Evolutionary conservation across 2,113 vertebrate species (phyloP).

Genomic region (Actenoides lindsayi): DNA sequence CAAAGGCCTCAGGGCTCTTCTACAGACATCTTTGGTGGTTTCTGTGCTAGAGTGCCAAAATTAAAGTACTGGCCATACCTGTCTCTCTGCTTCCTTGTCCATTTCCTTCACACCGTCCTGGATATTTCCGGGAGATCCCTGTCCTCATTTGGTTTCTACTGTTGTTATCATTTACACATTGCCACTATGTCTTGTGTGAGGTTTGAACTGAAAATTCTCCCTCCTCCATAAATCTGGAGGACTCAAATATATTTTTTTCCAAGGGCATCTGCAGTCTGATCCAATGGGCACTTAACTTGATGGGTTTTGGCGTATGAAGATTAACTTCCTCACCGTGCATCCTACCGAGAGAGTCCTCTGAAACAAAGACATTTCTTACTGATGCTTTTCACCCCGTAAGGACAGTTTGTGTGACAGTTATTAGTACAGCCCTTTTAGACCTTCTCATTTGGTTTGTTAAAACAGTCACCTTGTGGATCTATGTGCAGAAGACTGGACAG

Average conservation of each 20-base stretch:
- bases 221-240: not conserved
- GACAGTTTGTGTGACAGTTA: not conserved
- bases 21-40: not conserved
- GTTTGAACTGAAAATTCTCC: not conserved
- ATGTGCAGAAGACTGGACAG: not conserved
- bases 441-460: not conserved
- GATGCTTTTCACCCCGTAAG: not conserved
- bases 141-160: not conserved
- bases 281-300: not conserved
- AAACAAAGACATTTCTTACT: not conserved
- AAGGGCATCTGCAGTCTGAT: not conserved
- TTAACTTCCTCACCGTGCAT: not conserved
- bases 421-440: not conserved
- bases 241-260: not conserved
- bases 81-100: not conserved
- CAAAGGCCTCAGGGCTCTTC: not conserved
- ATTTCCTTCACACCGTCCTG: not conserved
- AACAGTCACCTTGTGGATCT: not conserved
- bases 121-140: not conserved
- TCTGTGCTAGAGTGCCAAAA: not conserved
- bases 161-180: not conserved
- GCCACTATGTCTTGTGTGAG: not conserved
- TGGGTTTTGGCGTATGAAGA: not conserved
- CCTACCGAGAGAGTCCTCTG: not conserved
- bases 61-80: not conserved